Conservation (phyloP, 1,140 invertebrate species). For the Trichoplusia ni region DNA sequence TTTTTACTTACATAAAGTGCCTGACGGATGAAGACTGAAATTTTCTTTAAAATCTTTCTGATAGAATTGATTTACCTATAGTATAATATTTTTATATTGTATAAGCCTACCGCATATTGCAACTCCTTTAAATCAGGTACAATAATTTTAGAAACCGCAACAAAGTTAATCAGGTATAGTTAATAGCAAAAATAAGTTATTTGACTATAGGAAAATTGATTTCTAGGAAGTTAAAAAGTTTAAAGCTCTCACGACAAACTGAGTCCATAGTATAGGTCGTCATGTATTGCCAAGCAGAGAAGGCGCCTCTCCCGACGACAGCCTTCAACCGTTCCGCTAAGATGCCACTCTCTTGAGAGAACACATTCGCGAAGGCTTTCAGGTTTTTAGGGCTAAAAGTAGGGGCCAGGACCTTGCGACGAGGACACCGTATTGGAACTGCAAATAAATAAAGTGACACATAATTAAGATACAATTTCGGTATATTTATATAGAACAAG, state of each 20-base stretch:
- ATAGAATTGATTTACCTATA: no score
- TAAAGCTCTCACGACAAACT: conserved; percentile 42
- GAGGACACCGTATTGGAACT: conserved; percentile 49
- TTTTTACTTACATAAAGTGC: no score
- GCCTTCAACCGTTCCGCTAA: conserved; percentile 27
- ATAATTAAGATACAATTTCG: not conserved
- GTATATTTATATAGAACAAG: not conserved
- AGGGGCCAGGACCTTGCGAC: conserved; percentile 42
- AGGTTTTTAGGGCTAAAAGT: conserved; percentile 40
- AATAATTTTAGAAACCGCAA: no score
- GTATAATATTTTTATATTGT: no score
- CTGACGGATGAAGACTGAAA: no score
- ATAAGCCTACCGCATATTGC: no score
- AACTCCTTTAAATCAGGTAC: no score
- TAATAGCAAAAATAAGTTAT: no score
- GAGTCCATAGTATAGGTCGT: conserved; percentile 42
- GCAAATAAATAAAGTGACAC: conserved; percentile 1
- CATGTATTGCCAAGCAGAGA: conserved; percentile 42
- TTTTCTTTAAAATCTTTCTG: no score
- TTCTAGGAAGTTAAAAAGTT: no score
- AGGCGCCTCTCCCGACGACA: conserved; percentile 8
- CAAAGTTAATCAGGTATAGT: no score
- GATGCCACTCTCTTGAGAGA: conserved; percentile 34
- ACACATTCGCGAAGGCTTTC: conserved; percentile 38
- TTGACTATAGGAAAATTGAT: no score